Base-by-base conservation (phyloP, 2,113 vertebrate genomes). In the Ranitomeya imitator region DNA sequence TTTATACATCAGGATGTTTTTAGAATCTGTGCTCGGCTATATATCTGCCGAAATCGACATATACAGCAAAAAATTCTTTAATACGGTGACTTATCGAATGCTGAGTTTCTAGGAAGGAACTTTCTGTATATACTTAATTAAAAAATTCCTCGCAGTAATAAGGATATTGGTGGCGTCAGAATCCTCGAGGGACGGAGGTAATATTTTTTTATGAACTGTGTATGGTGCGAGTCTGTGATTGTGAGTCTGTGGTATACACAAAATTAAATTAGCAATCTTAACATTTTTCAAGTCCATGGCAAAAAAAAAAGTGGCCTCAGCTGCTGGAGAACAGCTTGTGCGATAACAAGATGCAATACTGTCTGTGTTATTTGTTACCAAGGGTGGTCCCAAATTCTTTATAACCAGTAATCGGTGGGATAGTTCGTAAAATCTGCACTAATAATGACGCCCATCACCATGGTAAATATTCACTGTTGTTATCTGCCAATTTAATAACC, bases 271-370 rank as follows among this genome's bases (percentile, higher is more conserved):
- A 10, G 18, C 80, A 65, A 51, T 82, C n/a, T 18, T 82, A 4
- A 63, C 12, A 61, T 18, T 37, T 63, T 81, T 63, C 23, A 51
- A 82, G 81, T 61, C 81, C 81, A 26, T 54, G 81, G 26, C 81
- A 69, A 52, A 83, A 67, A 82, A 82, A 65, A 65, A 79, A 55
- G 8, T 26, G 6, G 52, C 54, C 61, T n/a, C 19, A n/a, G 61
- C 80, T 83, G 80, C 80, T 83, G 61, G n/a, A 67, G 60, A 83
- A 65, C 80, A 52, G 52, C 54, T 79, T 79, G 52, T 23, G 77
- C 73, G 19, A 76, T 45, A 76, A 7, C 31, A 15, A 73, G 69
- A 73, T 73, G 67, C 67, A 71, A 31, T 12, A 71, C 67, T 8
- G 69, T 37, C 13, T 31, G 37, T 45, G 69, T 23, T 71, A 31